phyloP scores from a whole-genome alignment of 2,797 vertebrate species.

The Anabacerthia variegaticeps region DNA sequence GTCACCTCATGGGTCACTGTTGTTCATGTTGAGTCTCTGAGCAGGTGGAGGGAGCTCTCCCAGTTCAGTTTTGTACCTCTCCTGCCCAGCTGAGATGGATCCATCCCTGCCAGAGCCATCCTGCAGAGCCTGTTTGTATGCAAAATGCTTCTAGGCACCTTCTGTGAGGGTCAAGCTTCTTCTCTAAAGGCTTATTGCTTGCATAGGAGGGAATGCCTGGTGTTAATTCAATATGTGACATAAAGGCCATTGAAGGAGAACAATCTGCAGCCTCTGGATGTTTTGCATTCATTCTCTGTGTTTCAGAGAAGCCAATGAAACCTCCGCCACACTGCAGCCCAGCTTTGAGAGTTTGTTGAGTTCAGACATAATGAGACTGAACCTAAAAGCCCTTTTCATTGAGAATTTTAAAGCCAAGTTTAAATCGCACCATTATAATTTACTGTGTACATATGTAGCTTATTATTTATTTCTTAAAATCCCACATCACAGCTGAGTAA shows the following conservation, averaged over 20 bases:
- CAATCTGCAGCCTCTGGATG: neutral
- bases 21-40: accelerated
- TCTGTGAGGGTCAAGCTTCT: neutral
- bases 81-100: neutral
- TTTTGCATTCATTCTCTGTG: neutral
- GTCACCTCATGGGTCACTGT: accelerated
- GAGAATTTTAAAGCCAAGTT: neutral
- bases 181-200: neutral
- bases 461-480: neutral
- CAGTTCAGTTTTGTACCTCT: neutral
- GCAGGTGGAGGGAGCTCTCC: neutral
- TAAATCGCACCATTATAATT: neutral
- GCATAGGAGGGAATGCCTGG: neutral
- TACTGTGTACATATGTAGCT: neutral
- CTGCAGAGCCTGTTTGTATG: neutral
- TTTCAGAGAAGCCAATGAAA: neutral
- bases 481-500: neutral
- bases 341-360: no score
- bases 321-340: neutral
- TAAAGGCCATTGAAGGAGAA: neutral
- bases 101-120: neutral
- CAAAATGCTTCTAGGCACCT: neutral
- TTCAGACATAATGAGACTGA: no score
- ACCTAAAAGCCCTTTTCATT: neutral
- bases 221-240: neutral